Evolutionary conservation across 37 sponge, comb jelly and placozoan species (phyloP), one percentile per base, ranked within the genome.

Genomic region (Eunapius fragilis): DNA sequence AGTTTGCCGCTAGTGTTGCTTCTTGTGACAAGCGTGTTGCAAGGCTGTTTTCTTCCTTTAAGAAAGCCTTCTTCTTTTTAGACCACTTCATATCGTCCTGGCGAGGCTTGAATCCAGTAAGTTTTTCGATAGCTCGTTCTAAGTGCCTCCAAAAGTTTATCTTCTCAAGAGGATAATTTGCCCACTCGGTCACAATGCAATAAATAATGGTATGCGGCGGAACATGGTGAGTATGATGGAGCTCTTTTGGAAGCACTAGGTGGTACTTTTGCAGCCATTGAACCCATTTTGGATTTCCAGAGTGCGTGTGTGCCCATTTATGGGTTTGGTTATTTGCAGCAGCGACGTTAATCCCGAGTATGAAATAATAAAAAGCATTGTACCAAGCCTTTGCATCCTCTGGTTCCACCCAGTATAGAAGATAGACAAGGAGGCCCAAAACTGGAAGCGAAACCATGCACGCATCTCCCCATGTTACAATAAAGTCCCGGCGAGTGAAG

Each of bases 261-360:
- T 91, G 92, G 26, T 27, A 33, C 22, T 91, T 77, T 41, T 80
- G 92, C 3, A 91, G 84, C 75, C 70, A 34, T 14, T 81, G 38
- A 22, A 91, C 88, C 88, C 84, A 89, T 33, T 10, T 26, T 10
- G 92, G 92, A 10, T 79, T 24, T 34, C 80, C 84, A 22, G 38
- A 31, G 34, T 89, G 31, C 35, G 89, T 84, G 67, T 91, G 92
- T 19, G 87, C 38, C 92, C 87, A 91, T 73, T 92, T 92, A 70
- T 92, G 92, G 33, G 77, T 82, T 31, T 92, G 92, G 79, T 92
- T 92, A 48, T 84, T 92, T 32, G 84, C 48, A 25, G 85, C 33
- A 22, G 84, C 88, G 6, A 90, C 48, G 76, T 82, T 11, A 17
- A 17, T n/a, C 2, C 49, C 37, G 33, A 24, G 2, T 13, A 32